These are phyloP conservation scores for Kryptopterus vitreolus DNA, from an alignment of 2,797 vertebrate species.

Conservation along the genomic window DNA sequence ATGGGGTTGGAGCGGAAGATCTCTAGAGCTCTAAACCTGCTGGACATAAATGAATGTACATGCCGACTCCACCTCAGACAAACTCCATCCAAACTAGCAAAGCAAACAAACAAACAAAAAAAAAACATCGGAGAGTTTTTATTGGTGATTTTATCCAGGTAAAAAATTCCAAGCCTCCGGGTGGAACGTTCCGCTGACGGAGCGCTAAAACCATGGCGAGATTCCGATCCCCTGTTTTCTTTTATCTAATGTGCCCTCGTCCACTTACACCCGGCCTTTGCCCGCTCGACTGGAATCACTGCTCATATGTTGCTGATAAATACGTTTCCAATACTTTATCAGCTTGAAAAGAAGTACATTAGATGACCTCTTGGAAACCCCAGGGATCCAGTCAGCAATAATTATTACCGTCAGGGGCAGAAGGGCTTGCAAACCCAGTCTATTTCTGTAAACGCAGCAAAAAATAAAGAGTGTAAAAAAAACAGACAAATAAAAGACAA, in stretches of 20 bases:
- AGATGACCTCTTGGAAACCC: not conserved
- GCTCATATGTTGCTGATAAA: slow-evolving; percentile 14
- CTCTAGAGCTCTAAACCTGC: too few relatives aligned
- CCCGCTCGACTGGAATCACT: slow-evolving; percentile 10
- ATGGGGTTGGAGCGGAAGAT: too few relatives aligned
- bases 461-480: not conserved
- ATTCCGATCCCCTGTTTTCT: slow-evolving; percentile 11
- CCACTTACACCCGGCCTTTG: not conserved
- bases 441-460: not conserved
- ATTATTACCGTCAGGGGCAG: not conserved
- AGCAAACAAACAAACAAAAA: too few relatives aligned
- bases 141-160: slow-evolving; percentile 47
- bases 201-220: slow-evolving; percentile 34
- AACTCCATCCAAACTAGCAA: too few relatives aligned
- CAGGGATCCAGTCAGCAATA: slow-evolving; percentile 9
- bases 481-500: slow-evolving; percentile 11
- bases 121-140: slow-evolving; percentile 41
- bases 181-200: slow-evolving; percentile 38
- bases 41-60: too few relatives aligned
- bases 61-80: too few relatives aligned
- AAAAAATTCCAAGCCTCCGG: slow-evolving; percentile 14
- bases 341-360: slow-evolving; percentile 19
- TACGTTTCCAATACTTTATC: slow-evolving; percentile 15
- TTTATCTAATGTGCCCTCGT: slow-evolving; percentile 11
- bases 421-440: not conserved